Evolutionary conservation across 2,888 invertebrate species (phyloP).

Genomic region (Argyresthia albistria): DNA sequence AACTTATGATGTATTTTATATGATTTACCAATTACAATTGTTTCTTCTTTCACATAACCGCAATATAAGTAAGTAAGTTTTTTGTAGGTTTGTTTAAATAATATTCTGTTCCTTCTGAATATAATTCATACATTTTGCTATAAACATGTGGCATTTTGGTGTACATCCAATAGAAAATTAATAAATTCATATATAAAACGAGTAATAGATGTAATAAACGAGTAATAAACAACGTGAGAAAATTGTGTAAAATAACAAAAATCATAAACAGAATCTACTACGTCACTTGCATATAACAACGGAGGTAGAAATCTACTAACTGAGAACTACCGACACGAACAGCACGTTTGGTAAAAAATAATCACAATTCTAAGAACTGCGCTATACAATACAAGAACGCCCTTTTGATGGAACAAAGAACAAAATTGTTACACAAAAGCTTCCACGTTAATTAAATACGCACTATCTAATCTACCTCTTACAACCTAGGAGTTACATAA

Average conservation of each 20-base stretch:
- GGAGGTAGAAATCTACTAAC: not conserved
- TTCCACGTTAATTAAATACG: constrained; percentile 38
- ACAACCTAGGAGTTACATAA: not conserved
- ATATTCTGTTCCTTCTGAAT: too few relatives aligned
- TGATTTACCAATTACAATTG: constrained; percentile 28
- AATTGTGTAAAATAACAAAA: too few relatives aligned
- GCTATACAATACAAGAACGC: too few relatives aligned
- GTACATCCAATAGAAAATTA: too few relatives aligned
- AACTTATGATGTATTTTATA: constrained; percentile 55
- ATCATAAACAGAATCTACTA: too few relatives aligned
- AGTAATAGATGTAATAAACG: too few relatives aligned
- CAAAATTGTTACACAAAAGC: constrained; percentile 34
- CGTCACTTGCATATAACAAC: not conserved
- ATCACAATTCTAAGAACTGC: constrained; percentile 6
- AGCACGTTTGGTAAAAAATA: constrained; percentile 9
- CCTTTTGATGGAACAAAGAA: too few relatives aligned
- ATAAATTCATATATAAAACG: too few relatives aligned
- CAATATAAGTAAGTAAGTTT: not conserved
- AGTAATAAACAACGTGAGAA: too few relatives aligned
- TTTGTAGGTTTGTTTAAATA: not conserved
- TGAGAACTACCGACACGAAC: not conserved
- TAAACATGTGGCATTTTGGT: too few relatives aligned
- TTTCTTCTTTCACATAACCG: too few relatives aligned
- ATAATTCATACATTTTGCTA: too few relatives aligned
- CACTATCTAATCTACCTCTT: constrained; percentile 30